Evolutionary conservation across 2,888 invertebrate genomes (phyloP).

Genomic region (Alcis repandata): DNA sequence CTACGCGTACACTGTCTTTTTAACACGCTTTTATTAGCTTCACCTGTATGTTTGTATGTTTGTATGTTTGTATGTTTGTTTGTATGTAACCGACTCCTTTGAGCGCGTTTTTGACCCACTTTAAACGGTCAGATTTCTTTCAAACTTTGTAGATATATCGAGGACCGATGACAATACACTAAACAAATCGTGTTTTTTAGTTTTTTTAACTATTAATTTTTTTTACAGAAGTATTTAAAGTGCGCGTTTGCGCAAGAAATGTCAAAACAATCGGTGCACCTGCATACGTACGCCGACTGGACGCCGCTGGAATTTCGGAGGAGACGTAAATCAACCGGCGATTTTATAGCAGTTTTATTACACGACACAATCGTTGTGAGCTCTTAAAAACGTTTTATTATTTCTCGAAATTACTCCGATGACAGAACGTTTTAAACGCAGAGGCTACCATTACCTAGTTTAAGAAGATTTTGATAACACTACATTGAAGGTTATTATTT

Average conservation of each 20-base stretch:
- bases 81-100: no score
- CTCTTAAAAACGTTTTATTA: constrained; percentile 54
- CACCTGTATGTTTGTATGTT: no score
- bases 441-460: constrained; percentile 45
- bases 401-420: constrained; percentile 47
- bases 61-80: no score
- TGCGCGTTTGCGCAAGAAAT: constrained; percentile 71
- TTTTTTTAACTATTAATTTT: no score
- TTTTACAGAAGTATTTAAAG: constrained; percentile 72
- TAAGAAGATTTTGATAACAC: background rate
- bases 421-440: constrained; percentile 48
- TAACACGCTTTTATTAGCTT: no score
- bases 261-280: constrained; percentile 75
- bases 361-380: constrained; percentile 52
- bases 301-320: constrained; percentile 57
- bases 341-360: constrained; percentile 61
- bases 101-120: no score
- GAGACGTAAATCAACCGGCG: constrained; percentile 57
- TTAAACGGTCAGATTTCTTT: no score
- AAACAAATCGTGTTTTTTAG: no score
- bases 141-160: no score
- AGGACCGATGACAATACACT: no score
- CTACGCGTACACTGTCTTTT: no score
- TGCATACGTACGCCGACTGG: constrained; percentile 68
- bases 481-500: background rate